phyloP scores from a whole-genome alignment of 2,113 vertebrate species.

The Merops nubicus region DNA sequence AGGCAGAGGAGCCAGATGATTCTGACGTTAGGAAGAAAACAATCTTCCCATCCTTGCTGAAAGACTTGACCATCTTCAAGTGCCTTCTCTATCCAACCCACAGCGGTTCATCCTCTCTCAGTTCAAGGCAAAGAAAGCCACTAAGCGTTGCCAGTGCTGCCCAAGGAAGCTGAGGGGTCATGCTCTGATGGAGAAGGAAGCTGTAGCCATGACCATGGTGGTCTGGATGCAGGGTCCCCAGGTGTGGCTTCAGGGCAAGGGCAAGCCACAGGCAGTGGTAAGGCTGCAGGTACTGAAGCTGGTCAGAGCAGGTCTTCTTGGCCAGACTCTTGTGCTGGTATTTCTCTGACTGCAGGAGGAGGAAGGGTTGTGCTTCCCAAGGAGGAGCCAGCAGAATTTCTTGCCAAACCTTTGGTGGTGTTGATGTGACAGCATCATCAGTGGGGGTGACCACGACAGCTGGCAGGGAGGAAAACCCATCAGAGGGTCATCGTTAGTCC shows the following conservation, averaged over 20 bases:
- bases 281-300: neutral
- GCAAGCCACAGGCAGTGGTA: rapidly evolving
- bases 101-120: neutral
- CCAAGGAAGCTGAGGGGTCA: rapidly evolving
- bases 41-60: neutral
- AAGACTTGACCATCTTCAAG: neutral
- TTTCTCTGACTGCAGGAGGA: neutral
- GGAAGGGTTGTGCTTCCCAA: neutral
- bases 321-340: neutral
- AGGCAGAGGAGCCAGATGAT: neutral
- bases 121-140: neutral
- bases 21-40: neutral
- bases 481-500: neutral
- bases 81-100: neutral
- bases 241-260: neutral
- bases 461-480: neutral
- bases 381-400: neutral
- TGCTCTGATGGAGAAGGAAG: neutral
- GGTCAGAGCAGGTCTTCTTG: neutral
- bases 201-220: neutral
- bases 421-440: neutral
- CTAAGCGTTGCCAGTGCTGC: too few relatives aligned
- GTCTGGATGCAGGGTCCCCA: neutral
- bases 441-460: neutral
- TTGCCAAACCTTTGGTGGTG: neutral